Base-by-base conservation (phyloP, 2,797 vertebrate genomes). In the Oreochromis mossambicus region DNA sequence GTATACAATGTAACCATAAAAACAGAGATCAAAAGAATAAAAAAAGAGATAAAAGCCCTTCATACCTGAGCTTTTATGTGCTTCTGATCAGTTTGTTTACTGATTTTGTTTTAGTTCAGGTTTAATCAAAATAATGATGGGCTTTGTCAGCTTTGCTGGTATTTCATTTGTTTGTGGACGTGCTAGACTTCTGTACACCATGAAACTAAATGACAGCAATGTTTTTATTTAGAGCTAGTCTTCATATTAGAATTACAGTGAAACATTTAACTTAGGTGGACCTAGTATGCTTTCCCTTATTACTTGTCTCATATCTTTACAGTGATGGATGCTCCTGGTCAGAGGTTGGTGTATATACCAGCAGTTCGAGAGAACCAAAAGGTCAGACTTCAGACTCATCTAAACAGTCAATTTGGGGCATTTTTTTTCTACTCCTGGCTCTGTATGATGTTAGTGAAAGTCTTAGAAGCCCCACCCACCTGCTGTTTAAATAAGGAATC, bases 221-320 rank as follows among this genome's bases (percentile, higher is more conserved):
- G 51, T 52, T 52, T 50, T 43, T 24, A 41, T 68, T 68, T 24
- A 15, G 38, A 68, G 63, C 38, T 43, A 0, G 38, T 10, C 1
- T 43, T 43, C 38, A 43, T 68, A 21, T 68, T 41, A 41, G 5
- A 43, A 43, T 6, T 68, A 43, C 63, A 68, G 21, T 24, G n/a
- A 41, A 43, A 15, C n/a, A 9, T 14, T 24, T 70, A 14, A 21
- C 36, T n/a, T 21, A 12, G 21, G n/a, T 3, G 1, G n/a, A 21
- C 19, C 10, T 43, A 15, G 21, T 68, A 1, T 68, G 36, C 0
- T 43, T 70, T 70, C 5, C 66, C 0, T 1, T 46, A 2, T 46
- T 70, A 17, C 9, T 29, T 1, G 12, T 0, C 5, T 24, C 2
- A 0, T 46, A 5, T 14, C 0, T 9, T 46, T 46, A 70, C 0